Conservation (phyloP, 2,797 vertebrate genomes). For the Microchirus variegatus region DNA sequence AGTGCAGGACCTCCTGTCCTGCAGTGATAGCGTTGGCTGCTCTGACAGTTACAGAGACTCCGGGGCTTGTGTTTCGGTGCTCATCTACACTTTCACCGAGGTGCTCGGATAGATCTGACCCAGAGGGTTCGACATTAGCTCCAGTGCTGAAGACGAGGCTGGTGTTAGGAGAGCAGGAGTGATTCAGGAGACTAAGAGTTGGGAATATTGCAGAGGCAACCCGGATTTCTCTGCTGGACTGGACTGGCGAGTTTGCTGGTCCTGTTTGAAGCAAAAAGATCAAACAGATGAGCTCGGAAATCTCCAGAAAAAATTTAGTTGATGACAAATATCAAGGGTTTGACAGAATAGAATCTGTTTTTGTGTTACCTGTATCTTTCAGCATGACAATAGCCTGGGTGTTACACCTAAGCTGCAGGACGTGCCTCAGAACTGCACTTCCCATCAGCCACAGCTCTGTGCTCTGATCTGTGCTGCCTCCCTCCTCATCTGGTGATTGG, state of each 20-base stretch:
- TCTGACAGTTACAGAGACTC: constrained; percentile 80
- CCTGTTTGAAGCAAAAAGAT: constrained; percentile 64
- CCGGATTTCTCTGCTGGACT: constrained; percentile 81
- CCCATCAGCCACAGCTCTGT: constrained; percentile 80
- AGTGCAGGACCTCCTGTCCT: constrained; percentile 92
- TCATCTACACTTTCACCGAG: constrained; percentile 1
- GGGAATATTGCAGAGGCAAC: constrained; percentile 92
- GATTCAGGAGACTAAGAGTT: constrained; percentile 93
- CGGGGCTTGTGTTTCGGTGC: neutral
- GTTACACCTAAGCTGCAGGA: constrained; percentile 93
- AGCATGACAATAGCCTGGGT: constrained; percentile 88
- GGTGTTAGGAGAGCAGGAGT: constrained; percentile 93
- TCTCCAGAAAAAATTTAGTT: no score
- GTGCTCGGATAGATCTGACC: constrained; percentile 22
- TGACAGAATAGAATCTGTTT: neutral
- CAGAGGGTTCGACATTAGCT: neutral
- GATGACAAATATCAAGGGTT: no score
- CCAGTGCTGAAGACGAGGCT: constrained; percentile 83
- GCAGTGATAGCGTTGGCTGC: constrained; percentile 79
- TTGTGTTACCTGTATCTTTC: constrained; percentile 83
- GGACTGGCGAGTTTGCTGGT: constrained; percentile 68
- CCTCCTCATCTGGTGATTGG: constrained; percentile 26
- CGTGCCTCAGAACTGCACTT: constrained; percentile 87
- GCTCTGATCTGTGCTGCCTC: constrained; percentile 23
- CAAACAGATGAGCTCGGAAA: neutral